Evolutionary conservation across 2,888 invertebrate species (phyloP).

Genomic region (Latheticus oryzae): DNA sequence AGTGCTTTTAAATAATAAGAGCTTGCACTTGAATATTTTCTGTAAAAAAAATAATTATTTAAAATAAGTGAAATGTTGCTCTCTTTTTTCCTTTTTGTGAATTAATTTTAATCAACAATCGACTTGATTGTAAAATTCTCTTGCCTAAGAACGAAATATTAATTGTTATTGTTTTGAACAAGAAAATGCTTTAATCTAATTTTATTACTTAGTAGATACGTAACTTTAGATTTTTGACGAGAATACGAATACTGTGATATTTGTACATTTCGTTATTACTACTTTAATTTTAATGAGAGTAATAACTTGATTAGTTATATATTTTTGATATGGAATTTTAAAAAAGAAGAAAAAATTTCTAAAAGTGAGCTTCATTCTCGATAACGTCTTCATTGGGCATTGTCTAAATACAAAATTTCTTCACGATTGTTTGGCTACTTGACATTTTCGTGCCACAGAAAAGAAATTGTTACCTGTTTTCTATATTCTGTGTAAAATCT

Average conservation of each 20-base stretch:
- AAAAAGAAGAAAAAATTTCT: slow-evolving; percentile 42
- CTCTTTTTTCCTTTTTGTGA: slow-evolving; percentile 2
- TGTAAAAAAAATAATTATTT: slow-evolving; percentile 9
- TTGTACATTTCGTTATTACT: slow-evolving; percentile 58
- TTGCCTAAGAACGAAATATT: slow-evolving; percentile 31
- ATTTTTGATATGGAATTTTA: slow-evolving; percentile 57
- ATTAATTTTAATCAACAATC: background rate
- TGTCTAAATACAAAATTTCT: slow-evolving; percentile 38
- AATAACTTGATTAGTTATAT: slow-evolving; percentile 52
- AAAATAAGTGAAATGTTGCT: slow-evolving; percentile 2
- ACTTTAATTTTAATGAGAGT: slow-evolving; percentile 53
- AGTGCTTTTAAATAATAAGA: slow-evolving; percentile 17
- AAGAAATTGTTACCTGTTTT: slow-evolving; percentile 53
- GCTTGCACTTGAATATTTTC: slow-evolving; percentile 29
- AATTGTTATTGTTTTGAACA: slow-evolving; percentile 36
- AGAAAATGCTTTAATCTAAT: slow-evolving; percentile 37
- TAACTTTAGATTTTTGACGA: slow-evolving; percentile 46
- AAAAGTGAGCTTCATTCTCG: slow-evolving; percentile 49
- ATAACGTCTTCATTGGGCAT: slow-evolving; percentile 48
- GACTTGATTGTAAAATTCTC: slow-evolving; percentile 15
- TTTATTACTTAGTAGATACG: slow-evolving; percentile 36
- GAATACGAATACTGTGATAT: slow-evolving; percentile 62
- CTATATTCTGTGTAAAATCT: slow-evolving; percentile 44
- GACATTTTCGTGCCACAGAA: slow-evolving; percentile 50
- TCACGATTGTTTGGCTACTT: background rate